These are phyloP conservation scores for Cyanoderma ruficeps DNA, from an alignment of 2,113 vertebrate genomes.

Conservation along the genomic window DNA sequence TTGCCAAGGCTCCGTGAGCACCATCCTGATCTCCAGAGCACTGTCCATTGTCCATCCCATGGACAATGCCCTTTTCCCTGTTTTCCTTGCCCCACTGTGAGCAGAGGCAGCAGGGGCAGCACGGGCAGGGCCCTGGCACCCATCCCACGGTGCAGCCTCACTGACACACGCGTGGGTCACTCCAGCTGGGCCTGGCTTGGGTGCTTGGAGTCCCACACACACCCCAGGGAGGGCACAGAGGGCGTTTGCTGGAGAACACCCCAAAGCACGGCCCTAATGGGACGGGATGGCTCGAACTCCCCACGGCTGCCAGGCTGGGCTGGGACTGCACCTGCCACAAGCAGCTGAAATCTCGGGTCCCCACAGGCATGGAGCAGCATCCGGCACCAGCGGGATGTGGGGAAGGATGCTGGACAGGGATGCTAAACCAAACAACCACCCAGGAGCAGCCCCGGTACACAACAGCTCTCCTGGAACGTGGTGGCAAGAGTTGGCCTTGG, in stretches of 20 bases:
- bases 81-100: rapidly evolving
- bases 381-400: rapidly evolving
- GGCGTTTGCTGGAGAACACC: background rate
- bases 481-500: background rate
- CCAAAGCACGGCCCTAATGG: rapidly evolving
- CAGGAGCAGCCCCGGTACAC: rapidly evolving
- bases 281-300: background rate
- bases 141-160: rapidly evolving
- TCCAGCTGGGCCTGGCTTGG: rapidly evolving
- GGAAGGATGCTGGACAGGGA: background rate
- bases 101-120: background rate
- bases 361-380: rapidly evolving
- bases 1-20: background rate
- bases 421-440: background rate
- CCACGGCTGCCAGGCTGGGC: rapidly evolving
- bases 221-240: background rate
- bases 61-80: background rate
- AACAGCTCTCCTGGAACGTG: background rate
- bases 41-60: background rate
- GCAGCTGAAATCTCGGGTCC: rapidly evolving
- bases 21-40: background rate
- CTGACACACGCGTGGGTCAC: rapidly evolving
- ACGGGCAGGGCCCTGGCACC: background rate
- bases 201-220: background rate
- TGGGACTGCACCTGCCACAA: rapidly evolving